Percentiles rank a stretch among this genome's conserved stretches.
Conservation (phyloP, 2,113 vertebrate genomes). For the Phalacrocorax carbo region DNA sequence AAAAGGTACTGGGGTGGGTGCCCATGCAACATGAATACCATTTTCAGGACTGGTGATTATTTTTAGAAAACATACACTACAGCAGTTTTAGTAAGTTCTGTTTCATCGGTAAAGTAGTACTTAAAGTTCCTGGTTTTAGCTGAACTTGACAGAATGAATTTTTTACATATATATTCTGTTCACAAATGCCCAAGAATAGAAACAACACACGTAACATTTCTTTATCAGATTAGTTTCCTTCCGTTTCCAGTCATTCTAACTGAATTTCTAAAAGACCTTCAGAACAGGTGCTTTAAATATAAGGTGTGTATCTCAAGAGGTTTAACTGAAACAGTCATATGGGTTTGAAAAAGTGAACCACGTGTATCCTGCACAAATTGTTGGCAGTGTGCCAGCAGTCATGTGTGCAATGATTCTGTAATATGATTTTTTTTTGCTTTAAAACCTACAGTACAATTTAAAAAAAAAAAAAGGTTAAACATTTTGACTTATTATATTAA, state of each 20-base stretch:
- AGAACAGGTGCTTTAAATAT: conserved; percentile 52
- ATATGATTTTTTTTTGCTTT: background rate
- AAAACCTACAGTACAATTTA: background rate
- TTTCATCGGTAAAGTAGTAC: background rate
- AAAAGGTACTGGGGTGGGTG: background rate
- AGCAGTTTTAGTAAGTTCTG: background rate
- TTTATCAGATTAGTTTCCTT: conserved; percentile 55
- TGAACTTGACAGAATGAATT: background rate
- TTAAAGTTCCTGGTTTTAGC: background rate
- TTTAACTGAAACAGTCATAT: conserved; percentile 24
- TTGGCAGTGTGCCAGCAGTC: conserved; percentile 4
- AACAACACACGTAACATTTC: background rate
- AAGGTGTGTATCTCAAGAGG: conserved; percentile 50
- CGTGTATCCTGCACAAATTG: background rate
- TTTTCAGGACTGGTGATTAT: background rate
- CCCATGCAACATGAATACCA: background rate
- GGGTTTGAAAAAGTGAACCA: conserved; percentile 8
- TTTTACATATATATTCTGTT: conserved; percentile 5
- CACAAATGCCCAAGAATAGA: background rate
- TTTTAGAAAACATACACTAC: background rate
- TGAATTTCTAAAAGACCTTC: conserved; percentile 36
- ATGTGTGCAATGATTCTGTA: background rate
- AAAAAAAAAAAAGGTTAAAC: background rate
- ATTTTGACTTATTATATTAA: background rate
- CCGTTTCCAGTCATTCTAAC: conserved; percentile 60